A percentile compares a stretch with the other conserved stretches of the same genome.
Evolutionary conservation across 2,113 vertebrate species (phyloP).

Genomic region (Pleuronectes platessa): DNA sequence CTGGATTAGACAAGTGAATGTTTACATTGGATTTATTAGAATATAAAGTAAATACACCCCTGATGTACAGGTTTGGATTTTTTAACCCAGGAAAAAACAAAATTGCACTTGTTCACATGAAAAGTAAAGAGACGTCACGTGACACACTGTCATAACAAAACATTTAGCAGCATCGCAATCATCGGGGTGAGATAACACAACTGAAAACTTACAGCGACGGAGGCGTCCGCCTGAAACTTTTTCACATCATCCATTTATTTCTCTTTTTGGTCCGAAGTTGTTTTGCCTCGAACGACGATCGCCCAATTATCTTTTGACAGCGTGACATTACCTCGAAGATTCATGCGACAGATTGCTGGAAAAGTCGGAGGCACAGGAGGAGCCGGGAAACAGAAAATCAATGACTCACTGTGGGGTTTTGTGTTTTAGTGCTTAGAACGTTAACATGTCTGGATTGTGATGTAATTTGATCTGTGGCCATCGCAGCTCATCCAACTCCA

Average conservation of each 20-base stretch:
- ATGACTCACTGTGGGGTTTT: conserved; percentile 3
- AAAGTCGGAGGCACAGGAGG: conserved; percentile 31
- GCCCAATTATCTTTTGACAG: conserved; percentile 47
- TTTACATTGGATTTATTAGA: too few species aligned
- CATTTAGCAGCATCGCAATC: not conserved
- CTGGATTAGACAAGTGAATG: too few species aligned
- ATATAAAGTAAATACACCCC: not conserved
- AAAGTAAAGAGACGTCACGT: not conserved
- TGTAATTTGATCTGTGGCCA: conserved; percentile 13
- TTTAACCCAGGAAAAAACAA: not conserved
- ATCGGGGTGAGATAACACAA: not conserved
- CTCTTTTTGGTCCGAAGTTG: conserved; percentile 23
- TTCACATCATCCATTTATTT: conserved; percentile 35
- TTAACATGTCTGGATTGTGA: conserved; percentile 25
- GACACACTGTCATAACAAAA: not conserved
- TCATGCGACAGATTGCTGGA: conserved; percentile 46
- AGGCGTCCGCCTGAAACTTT: conserved; percentile 15
- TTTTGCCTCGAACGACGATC: conserved; percentile 34
- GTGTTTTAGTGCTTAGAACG: conserved; percentile 17
- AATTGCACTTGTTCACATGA: not conserved
- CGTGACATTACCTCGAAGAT: conserved; percentile 50
- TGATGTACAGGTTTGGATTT: not conserved
- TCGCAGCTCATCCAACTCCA: not conserved
- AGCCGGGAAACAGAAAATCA: conserved; percentile 54
- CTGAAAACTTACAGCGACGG: not conserved